These are phyloP conservation scores for Gnatocerus cornutus DNA, from an alignment of 2,888 invertebrate genomes.

Conservation along the genomic window DNA sequence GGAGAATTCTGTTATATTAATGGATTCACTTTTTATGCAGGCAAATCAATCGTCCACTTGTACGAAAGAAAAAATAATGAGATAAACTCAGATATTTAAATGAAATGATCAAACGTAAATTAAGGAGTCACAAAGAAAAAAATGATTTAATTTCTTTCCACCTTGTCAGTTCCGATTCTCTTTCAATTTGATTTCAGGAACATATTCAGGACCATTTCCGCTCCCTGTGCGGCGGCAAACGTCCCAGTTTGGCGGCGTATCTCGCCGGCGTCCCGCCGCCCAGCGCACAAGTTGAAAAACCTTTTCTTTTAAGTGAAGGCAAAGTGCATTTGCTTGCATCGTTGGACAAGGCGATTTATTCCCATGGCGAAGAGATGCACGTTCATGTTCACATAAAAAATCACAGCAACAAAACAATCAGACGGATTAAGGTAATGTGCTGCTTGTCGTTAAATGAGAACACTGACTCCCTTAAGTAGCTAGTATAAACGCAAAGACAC, in stretches of 20 bases:
- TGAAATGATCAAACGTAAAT: no score
- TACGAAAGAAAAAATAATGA: no score
- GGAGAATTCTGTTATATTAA: no score
- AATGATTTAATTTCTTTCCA: no score
- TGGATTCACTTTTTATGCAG: no score
- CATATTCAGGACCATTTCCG: conserved; percentile 55
- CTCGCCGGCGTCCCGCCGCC: conserved; percentile 76
- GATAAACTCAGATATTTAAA: no score
- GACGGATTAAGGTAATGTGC: conserved; percentile 82
- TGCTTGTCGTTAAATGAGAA: neutral
- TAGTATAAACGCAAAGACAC: conserved; percentile 13
- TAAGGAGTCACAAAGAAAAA: no score
- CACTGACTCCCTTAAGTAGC: neutral
- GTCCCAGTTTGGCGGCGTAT: conserved; percentile 65
- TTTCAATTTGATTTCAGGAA: conserved; percentile 24
- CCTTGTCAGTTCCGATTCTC: no score
- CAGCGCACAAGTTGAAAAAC: conserved; percentile 83
- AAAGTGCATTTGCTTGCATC: conserved; percentile 85
- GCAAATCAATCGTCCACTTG: no score
- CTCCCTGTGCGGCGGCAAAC: conserved; percentile 65
- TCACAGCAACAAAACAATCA: conserved; percentile 88
- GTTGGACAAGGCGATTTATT: conserved; percentile 87
- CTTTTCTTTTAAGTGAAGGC: conserved; percentile 90
- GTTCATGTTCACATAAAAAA: conserved; percentile 85
- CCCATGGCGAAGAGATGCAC: conserved; percentile 86